A percentile compares a stretch with the other conserved stretches of the same genome.
phyloP scores from a whole-genome alignment of 1,140 invertebrate genomes.

The Drosophila bipectinata region DNA sequence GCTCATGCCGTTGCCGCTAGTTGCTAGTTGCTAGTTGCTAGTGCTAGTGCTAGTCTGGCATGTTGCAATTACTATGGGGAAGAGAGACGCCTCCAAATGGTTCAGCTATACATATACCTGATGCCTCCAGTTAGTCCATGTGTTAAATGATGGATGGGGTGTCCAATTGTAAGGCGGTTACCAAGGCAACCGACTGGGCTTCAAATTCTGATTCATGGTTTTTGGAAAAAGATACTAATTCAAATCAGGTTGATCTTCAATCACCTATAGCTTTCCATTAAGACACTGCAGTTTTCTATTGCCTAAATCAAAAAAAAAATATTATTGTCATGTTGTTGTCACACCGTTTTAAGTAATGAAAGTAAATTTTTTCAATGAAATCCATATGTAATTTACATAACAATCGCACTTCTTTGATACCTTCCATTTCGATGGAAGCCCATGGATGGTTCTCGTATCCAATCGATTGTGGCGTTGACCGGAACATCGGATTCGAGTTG shows the following conservation, averaged over 20 bases:
- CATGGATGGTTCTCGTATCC: conserved; percentile 38
- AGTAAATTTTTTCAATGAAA: conserved; percentile 78
- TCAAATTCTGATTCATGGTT: conserved; percentile 28
- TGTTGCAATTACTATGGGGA: conserved; percentile 55
- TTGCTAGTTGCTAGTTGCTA: not conserved
- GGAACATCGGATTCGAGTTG: conserved; percentile 19
- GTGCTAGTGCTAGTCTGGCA: conserved; percentile 50
- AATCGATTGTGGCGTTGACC: conserved; percentile 13
- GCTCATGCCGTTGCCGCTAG: conserved; percentile 26
- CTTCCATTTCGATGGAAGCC: conserved; percentile 28
- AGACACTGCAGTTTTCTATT: conserved; percentile 43
- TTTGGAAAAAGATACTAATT: not conserved
- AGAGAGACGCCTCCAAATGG: conserved; percentile 44
- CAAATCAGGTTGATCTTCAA: conserved; percentile 11
- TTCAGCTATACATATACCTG: conserved; percentile 43
- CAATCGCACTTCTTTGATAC: conserved; percentile 37
- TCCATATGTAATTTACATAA: conserved; percentile 63
- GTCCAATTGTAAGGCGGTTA: conserved; percentile 44
- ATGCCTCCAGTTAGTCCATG: conserved; percentile 37
- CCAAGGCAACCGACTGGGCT: conserved; percentile 36
- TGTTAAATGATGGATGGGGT: conserved; percentile 57
- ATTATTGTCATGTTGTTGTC: conserved; percentile 4
- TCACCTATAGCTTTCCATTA: conserved; percentile 5
- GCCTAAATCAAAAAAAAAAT: conserved; percentile 20
- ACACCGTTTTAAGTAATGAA: conserved; percentile 68